Conservation (phyloP, 2,888 invertebrate genomes). For the Oligia latruncula region DNA sequence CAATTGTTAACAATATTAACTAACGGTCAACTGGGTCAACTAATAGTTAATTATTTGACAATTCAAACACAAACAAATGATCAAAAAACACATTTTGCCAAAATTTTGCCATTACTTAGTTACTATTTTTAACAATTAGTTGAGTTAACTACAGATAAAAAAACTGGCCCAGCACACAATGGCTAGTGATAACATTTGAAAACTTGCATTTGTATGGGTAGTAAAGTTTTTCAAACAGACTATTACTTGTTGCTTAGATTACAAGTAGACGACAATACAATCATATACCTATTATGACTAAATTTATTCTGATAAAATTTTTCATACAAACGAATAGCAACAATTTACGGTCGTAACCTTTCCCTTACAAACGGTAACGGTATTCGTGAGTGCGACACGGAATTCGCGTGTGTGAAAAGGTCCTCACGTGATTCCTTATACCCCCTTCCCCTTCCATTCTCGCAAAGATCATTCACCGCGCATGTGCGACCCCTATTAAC, state of each 20-base stretch:
- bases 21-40: too few relatives aligned
- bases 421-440: constrained; percentile 42
- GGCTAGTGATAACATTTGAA: constrained; percentile 10
- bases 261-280: constrained; percentile 1
- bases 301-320: not conserved
- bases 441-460: constrained; percentile 23
- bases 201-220: constrained; percentile 1
- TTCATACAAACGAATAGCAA: not conserved
- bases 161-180: not conserved
- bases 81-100: too few relatives aligned
- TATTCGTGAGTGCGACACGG: constrained; percentile 18
- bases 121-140: too few relatives aligned
- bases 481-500: constrained; percentile 38
- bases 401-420: constrained; percentile 49
- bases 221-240: not conserved
- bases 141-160: too few relatives aligned
- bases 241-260: constrained; percentile 6
- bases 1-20: too few relatives aligned
- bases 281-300: not conserved
- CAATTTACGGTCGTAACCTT: constrained; percentile 25
- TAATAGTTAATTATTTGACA: too few relatives aligned
- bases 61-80: too few relatives aligned
- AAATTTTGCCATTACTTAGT: too few relatives aligned
- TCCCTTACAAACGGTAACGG: constrained; percentile 19
- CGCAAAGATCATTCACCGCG: constrained; percentile 38